A percentile compares a stretch with the other conserved stretches of the same genome.
Evolutionary conservation across 2,113 vertebrate genomes (phyloP).

Genomic region (Merops nubicus): DNA sequence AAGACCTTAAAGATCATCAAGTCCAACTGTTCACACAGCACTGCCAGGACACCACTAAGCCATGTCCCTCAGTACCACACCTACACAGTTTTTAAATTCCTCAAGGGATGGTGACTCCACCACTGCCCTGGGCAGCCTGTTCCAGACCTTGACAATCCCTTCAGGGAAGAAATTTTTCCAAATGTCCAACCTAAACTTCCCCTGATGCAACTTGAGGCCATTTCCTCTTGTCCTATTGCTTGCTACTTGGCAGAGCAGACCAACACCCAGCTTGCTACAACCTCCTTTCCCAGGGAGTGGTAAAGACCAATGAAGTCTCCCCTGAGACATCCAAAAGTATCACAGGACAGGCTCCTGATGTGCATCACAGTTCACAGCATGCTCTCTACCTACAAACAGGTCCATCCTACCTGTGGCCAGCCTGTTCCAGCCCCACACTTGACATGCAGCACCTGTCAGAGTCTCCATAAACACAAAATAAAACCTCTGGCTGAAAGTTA

Average conservation of each 20-base stretch:
- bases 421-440: conserved; percentile 53
- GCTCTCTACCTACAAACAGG: neutral
- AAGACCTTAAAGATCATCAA: neutral
- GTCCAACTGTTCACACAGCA: neutral
- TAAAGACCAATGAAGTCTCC: neutral
- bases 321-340: neutral
- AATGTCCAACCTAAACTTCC: neutral
- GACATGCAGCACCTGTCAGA: conserved; percentile 74
- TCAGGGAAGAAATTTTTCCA: neutral
- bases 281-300: neutral
- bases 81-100: neutral
- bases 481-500: conserved; percentile 70
- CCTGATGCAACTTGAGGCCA: neutral
- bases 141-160: neutral
- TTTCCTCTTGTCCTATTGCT: neutral
- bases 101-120: neutral
- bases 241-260: neutral
- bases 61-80: neutral
- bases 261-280: neutral
- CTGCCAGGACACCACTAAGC: neutral
- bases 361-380: fast-evolving
- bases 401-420: neutral
- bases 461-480: conserved; percentile 75
- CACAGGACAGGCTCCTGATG: neutral
- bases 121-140: neutral